Percentiles rank a stretch among this genome's conserved stretches.
Evolutionary conservation across 2,888 invertebrate genomes (phyloP).

Genomic region (Prosopocoilus inquinatus): DNA sequence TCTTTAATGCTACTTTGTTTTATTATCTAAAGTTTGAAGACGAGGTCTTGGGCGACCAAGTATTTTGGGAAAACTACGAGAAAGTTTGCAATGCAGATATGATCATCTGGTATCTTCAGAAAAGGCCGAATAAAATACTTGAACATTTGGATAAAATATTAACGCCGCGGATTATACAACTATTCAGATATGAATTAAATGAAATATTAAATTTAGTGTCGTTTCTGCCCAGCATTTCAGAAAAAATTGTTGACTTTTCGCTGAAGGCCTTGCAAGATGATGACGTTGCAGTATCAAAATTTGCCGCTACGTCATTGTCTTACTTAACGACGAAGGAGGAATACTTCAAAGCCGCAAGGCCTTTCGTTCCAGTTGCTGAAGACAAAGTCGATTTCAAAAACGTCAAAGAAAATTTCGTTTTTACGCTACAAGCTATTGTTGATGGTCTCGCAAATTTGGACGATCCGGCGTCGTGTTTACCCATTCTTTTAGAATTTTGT

Average conservation of each 20-base stretch:
- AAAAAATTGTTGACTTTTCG: too few relatives aligned
- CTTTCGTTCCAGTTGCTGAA: not conserved
- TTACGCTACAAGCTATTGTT: not conserved
- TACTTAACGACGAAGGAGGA: too few relatives aligned
- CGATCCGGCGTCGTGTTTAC: not conserved
- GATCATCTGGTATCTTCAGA: not conserved
- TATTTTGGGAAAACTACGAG: not conserved
- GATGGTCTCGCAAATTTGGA: slow-evolving; percentile 8
- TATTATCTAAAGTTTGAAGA: not conserved
- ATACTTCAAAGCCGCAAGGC: too few relatives aligned
- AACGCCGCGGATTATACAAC: too few relatives aligned
- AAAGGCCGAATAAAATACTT: not conserved
- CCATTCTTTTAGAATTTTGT: slow-evolving; percentile 7
- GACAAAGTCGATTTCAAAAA: not conserved
- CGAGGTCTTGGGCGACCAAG: not conserved
- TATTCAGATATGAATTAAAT: too few relatives aligned
- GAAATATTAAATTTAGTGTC: too few relatives aligned
- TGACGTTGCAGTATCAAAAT: too few relatives aligned
- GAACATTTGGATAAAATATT: not conserved
- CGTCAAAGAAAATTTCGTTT: not conserved
- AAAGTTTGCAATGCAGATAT: not conserved
- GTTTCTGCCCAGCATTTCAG: too few relatives aligned
- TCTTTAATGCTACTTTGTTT: not conserved
- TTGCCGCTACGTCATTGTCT: too few relatives aligned
- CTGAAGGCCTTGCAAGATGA: too few relatives aligned